These are phyloP conservation scores for Macrophya annulata DNA, from an alignment of 2,888 invertebrate genomes.

Conservation along the genomic window DNA sequence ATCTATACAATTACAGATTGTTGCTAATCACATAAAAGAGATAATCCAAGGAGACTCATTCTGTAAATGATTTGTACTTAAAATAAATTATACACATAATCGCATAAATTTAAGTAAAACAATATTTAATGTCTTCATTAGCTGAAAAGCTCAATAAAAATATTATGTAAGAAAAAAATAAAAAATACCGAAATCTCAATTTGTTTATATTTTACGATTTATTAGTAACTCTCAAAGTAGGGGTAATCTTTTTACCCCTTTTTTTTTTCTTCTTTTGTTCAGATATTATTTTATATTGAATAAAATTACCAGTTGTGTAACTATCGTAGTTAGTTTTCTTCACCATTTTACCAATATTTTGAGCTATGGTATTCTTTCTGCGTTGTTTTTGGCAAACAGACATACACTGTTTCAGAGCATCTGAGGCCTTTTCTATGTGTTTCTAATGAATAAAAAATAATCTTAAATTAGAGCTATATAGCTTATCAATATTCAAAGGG, in stretches of 20 bases:
- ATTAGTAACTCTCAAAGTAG: not conserved
- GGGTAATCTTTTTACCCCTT: not conserved
- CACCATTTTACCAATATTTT: slow-evolving; percentile 91
- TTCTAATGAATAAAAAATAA: slow-evolving; percentile 70
- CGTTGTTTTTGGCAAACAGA: slow-evolving; percentile 89
- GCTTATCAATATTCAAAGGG: not conserved
- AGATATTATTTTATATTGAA: not conserved
- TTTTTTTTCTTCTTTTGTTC: not conserved
- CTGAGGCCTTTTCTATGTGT: slow-evolving; percentile 88
- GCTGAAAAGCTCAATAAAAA: too few relatives aligned
- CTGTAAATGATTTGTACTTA: not conserved
- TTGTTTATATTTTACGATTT: not conserved
- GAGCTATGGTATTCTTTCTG: slow-evolving; percentile 87
- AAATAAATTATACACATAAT: not conserved
- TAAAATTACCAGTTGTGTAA: slow-evolving; percentile 84
- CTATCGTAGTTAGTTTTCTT: slow-evolving; percentile 89
- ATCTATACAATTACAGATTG: not conserved
- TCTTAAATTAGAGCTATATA: slow-evolving; percentile 39
- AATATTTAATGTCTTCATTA: not conserved
- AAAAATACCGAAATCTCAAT: not conserved
- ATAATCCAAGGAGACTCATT: not conserved
- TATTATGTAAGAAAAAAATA: not conserved
- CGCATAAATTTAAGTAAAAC: not conserved
- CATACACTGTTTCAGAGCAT: slow-evolving; percentile 89
- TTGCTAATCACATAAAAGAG: not conserved